Percentiles rank a stretch among this genome's conserved stretches.
These are phyloP conservation scores for Bos taurus DNA, from an alignment of 2,113 vertebrate genomes.

Conservation along the genomic window ARS-UCD2.0 NC_037351.1:56067001-56067500, in stretches of 20 bases:
- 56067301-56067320: not conserved
- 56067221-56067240: not conserved
- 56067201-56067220: not conserved
- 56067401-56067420: not conserved
- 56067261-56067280: conserved; percentile 20
- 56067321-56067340: not conserved
- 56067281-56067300: not conserved
- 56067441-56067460: not conserved
- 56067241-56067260: conserved; percentile 1
- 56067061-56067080: not conserved
- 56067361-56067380: not conserved
- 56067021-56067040: not conserved
- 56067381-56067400: not conserved
- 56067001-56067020: not conserved
- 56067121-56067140: not conserved
- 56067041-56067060: not conserved
- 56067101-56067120: not conserved
- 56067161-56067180: not conserved
- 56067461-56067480: conserved; percentile 30
- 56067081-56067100: not conserved
- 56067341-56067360: not conserved
- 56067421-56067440: not conserved
- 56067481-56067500: not conserved
- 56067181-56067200: conserved; percentile 2
- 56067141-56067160: not conserved